phyloP scores from a whole-genome alignment of 2,797 vertebrate species.

The Caiman crocodilus region DNA sequence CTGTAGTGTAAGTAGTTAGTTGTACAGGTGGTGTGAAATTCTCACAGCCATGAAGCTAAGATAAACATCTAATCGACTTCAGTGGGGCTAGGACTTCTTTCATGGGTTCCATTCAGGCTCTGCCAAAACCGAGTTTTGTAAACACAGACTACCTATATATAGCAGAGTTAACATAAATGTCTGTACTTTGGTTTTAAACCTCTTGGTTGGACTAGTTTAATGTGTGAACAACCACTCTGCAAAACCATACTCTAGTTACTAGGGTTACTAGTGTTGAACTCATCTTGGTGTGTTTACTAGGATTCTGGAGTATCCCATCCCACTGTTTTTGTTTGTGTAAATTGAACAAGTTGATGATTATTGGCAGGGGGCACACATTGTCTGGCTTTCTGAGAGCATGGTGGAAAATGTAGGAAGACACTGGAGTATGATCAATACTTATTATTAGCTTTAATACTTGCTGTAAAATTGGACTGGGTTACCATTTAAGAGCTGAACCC shows the following conservation, averaged over 20 bases:
- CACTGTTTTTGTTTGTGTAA: not conserved
- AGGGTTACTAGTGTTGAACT: accelerated
- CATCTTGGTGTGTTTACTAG: not conserved
- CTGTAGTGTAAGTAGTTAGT: not conserved
- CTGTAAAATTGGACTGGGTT: not conserved
- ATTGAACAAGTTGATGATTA: not conserved
- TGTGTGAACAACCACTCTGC: accelerated
- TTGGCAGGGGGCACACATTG: not conserved
- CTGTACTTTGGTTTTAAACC: not conserved
- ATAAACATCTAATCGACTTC: too few relatives aligned
- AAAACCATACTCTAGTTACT: accelerated
- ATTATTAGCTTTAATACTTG: not conserved
- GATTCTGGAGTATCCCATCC: not conserved
- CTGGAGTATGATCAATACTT: not conserved
- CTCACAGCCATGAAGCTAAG: not conserved
- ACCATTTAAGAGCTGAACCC: not conserved
- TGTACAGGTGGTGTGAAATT: not conserved
- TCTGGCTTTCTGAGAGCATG: not conserved
- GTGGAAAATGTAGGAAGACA: not conserved
- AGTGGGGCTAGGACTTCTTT: not conserved
- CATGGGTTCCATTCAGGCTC: not conserved
- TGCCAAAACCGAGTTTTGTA: not conserved
- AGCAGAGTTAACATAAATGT: not conserved
- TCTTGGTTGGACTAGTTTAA: not conserved
- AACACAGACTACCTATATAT: not conserved